Base-by-base conservation (phyloP, 2,797 vertebrate species). In the Arnoldichthys spilopterus region DNA sequence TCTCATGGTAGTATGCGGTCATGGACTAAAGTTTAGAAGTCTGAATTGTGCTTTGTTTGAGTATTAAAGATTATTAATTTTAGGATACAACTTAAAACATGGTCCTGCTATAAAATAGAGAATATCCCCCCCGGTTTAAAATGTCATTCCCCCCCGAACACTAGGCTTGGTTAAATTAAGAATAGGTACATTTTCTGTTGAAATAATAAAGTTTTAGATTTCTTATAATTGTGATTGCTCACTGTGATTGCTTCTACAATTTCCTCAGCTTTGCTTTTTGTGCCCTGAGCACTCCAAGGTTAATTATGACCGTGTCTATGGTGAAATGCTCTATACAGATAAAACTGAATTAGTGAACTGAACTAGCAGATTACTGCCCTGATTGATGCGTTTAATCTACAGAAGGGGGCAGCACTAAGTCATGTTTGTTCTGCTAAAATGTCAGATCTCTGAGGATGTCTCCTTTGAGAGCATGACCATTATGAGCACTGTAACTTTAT, bases 341-440 rank as follows among this genome's bases (percentile, higher is more conserved):
- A 16, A 18, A 6, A 30, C 58, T 30, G 26, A 61, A 61, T 30
- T 12, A 61, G 6, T 30, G 13, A 61, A 30, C 16, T 61, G 4
- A 62, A 9, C 16, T 20, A 64, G 32, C 40, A n/a, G 11, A 37
- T 37, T n/a, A 40, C 22, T 6, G n/a, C 5, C 28, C 26, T 69
- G 37, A 58, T 28, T 71, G 8, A 8, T 77, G 37, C 56, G 43
- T 68, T 24, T 63, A 40, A 2, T 56, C 24, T 76, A 70, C 84
- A 85, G 72, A 73, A 28, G 84, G 68, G 76, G 84, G 84, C 84
- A 85, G 78, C 71, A 78, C 68, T 54, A 76, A 76, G 74, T 56
- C 68, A 26, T 69, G 7, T 66, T 74, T 71, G 47, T 49, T 63
- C 53, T 63, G 18, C 8, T 74, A 24, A n/a, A 24, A 73, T 40